These are phyloP conservation scores for Colostygia pectinataria DNA, from an alignment of 2,888 invertebrate species.

Conservation along the genomic window DNA sequence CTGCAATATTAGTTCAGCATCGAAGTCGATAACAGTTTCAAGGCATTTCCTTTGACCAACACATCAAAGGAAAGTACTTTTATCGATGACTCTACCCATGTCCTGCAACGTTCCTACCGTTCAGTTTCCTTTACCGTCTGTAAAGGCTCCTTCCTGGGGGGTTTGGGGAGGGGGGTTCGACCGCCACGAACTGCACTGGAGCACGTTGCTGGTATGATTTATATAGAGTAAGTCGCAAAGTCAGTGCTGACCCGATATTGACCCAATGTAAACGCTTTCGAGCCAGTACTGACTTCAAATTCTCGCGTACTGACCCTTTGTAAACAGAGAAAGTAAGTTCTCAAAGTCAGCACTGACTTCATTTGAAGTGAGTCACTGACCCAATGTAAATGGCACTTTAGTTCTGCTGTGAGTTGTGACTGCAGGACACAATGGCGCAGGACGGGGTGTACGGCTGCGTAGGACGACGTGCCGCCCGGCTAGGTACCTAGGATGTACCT, in stretches of 20 bases:
- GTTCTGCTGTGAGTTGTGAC: no score
- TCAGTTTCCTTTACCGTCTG: constrained; percentile 8
- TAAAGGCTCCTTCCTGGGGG: constrained; percentile 2
- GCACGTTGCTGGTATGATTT: no score
- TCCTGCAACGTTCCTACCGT: constrained; percentile 3
- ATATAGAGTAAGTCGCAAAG: no score
- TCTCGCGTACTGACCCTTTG: no score
- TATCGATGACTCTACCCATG: not conserved
- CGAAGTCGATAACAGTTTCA: not conserved
- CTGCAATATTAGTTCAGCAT: not conserved
- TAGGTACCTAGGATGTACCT: not conserved
- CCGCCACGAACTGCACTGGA: constrained; percentile 9
- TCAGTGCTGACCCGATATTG: no score
- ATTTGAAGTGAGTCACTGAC: no score
- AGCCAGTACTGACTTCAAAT: no score
- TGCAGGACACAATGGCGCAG: constrained; percentile 5
- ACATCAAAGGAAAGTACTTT: constrained; percentile 3
- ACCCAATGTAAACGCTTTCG: no score
- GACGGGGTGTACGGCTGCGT: constrained; percentile 13
- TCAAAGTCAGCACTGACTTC: no score
- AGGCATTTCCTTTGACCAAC: not conserved
- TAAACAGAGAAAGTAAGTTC: no score
- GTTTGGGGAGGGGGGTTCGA: constrained; percentile 4
- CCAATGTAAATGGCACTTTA: no score
- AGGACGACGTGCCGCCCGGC: no score